Conservation (phyloP, 2,797 vertebrate genomes). For the Coracias cyanogaster region DNA sequence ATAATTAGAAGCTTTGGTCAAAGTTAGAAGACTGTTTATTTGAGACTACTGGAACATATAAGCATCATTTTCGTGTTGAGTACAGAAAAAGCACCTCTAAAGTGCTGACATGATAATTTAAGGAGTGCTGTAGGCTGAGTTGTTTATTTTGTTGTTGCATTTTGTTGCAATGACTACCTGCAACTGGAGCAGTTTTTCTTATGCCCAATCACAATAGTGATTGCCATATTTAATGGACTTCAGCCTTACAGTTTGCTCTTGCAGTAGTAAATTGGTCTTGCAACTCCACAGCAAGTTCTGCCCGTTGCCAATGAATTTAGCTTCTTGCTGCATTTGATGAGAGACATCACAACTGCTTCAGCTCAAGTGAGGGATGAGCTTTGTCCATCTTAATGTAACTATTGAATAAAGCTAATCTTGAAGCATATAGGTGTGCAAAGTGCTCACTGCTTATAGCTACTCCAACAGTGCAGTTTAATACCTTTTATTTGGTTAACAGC, state of each 20-base stretch:
- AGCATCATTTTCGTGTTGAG: not conserved
- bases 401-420: not conserved
- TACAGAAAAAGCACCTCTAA: not conserved
- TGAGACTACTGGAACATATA: not conserved
- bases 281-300: not conserved
- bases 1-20: not conserved
- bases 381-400: not conserved
- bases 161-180: not conserved
- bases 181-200: not conserved
- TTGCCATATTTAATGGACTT: not conserved
- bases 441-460: not conserved
- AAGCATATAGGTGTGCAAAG: not conserved
- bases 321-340: not conserved
- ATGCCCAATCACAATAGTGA: not conserved
- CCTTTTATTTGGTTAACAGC: not conserved
- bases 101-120: not conserved
- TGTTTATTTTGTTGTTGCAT: not conserved
- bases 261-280: not conserved
- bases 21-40: not conserved
- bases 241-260: not conserved
- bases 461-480: not conserved
- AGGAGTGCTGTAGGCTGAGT: not conserved
- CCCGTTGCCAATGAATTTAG: not conserved
- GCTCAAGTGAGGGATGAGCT: not conserved
- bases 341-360: not conserved